Conservation (phyloP, 2,113 vertebrate species). For the Calidris pugnax region DNA sequence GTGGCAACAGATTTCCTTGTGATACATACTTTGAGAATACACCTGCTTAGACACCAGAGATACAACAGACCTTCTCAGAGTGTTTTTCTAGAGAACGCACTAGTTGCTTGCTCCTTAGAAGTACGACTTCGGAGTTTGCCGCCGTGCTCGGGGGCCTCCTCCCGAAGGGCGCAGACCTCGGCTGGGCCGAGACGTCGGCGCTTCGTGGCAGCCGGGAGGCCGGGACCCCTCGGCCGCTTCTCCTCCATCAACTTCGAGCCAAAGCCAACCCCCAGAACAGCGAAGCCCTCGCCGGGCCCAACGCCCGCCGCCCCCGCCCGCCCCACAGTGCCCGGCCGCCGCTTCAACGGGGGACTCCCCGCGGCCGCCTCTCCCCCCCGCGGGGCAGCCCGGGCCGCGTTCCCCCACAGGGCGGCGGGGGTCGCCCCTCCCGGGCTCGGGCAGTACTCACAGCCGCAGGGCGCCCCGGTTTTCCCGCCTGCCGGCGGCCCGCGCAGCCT, state of each 20-base stretch:
- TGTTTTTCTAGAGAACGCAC: background rate
- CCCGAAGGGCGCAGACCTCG: no score
- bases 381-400: background rate
- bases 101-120: background rate
- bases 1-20: background rate
- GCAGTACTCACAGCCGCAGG: slow-evolving; percentile 61
- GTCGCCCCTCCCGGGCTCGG: background rate
- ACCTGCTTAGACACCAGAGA: background rate
- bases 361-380: background rate
- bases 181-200: accelerated
- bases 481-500: background rate
- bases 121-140: background rate
- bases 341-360: background rate
- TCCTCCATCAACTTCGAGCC: background rate
- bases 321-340: background rate
- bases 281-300: background rate
- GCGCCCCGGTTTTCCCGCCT: slow-evolving; percentile 50
- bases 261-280: background rate
- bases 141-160: background rate
- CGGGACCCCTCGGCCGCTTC: accelerated
- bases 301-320: background rate
- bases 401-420: background rate
- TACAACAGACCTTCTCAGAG: background rate
- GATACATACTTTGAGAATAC: background rate
- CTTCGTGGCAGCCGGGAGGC: no score